Evolutionary conservation across 2,797 vertebrate species (phyloP).

Genomic region (Taenioides sp.): DNA sequence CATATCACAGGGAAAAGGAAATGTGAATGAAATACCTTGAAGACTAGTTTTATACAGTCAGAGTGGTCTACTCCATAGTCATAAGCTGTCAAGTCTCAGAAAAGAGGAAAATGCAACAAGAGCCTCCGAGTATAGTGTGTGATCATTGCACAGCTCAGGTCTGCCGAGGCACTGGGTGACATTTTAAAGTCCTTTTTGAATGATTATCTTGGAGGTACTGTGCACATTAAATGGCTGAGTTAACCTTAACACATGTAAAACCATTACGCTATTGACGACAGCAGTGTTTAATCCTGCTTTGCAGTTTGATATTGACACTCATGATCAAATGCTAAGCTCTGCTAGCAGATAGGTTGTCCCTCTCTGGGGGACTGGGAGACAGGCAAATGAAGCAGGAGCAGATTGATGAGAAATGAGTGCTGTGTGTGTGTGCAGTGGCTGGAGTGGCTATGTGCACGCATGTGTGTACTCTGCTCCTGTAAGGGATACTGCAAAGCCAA

Average conservation of each 20-base stretch:
- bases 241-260: constrained; percentile 80
- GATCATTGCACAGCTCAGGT: constrained; percentile 70
- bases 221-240: constrained; percentile 79
- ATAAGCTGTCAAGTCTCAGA: constrained; percentile 75
- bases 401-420: constrained; percentile 78
- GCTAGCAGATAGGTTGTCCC: constrained; percentile 76
- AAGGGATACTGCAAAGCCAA: constrained; percentile 80
- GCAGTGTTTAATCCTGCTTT: constrained; percentile 76
- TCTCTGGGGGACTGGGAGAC: constrained; percentile 70
- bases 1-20: constrained; percentile 65
- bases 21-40: constrained; percentile 74
- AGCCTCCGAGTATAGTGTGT: constrained; percentile 74
- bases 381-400: constrained; percentile 78
- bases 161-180: constrained; percentile 73
- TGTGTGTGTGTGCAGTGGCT: constrained; percentile 58
- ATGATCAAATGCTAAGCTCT: constrained; percentile 80
- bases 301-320: constrained; percentile 80
- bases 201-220: constrained; percentile 75
- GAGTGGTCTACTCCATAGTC: constrained; percentile 75
- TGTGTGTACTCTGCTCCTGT: constrained; percentile 65
- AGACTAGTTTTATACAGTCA: constrained; percentile 70
- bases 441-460: constrained; percentile 25
- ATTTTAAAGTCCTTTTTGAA: constrained; percentile 76
- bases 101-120: constrained; percentile 77
- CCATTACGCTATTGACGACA: constrained; percentile 77